Conservation (phyloP, 1,140 invertebrate genomes). For the Fopius arisanus region DNA sequence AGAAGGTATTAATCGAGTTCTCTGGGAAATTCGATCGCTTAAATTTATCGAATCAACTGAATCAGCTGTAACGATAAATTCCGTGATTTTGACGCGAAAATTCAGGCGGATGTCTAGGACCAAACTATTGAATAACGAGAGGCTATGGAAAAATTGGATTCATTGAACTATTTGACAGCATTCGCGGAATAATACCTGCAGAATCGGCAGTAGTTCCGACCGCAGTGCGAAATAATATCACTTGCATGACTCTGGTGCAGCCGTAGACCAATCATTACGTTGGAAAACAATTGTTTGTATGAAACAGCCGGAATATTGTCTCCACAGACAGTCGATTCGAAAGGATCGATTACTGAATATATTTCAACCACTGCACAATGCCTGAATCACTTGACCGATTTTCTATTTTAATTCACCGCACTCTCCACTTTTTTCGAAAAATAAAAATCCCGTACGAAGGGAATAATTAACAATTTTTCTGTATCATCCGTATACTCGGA, state of each 20-base stretch:
- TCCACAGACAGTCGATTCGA: not conserved
- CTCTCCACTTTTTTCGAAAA: not conserved
- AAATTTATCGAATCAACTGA: not conserved
- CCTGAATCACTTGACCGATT: not conserved
- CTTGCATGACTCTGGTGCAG: constrained; percentile 35
- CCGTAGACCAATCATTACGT: constrained; percentile 49
- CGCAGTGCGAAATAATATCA: constrained; percentile 50
- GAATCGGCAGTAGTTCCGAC: constrained; percentile 52
- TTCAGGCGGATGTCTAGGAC: not conserved
- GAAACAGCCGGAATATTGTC: not conserved
- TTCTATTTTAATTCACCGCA: not conserved
- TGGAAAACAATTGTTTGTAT: constrained; percentile 12
- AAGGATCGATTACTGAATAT: constrained; percentile 27
- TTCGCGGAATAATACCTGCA: constrained; percentile 48
- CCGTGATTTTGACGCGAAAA: not conserved
- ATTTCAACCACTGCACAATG: not conserved
- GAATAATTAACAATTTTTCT: no score
- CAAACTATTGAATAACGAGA: constrained; percentile 6
- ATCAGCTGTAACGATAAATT: constrained; percentile 2
- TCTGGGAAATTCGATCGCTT: no score
- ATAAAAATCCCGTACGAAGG: no score
- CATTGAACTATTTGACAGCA: constrained; percentile 1
- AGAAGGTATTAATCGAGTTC: no score
- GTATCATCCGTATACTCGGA: no score
- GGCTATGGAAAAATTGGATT: not conserved